Evolutionary conservation across 1,140 invertebrate genomes (phyloP), one percentile per base, ranked within the genome.

Genomic region (Heliconius himera): DNA sequence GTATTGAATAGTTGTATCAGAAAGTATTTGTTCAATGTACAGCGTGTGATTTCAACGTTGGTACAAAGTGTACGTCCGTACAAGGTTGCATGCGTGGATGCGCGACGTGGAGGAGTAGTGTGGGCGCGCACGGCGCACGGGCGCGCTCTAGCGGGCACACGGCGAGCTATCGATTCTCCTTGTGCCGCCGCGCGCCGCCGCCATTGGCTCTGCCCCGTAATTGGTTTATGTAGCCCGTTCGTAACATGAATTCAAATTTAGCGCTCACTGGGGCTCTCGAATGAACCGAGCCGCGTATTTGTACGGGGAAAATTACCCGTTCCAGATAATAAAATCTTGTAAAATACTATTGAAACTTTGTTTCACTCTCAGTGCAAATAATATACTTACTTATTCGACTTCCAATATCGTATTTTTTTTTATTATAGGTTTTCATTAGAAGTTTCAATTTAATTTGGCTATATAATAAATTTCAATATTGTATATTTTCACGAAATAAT

Each of bases 181-280:
- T 89, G 88, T 88, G 89, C 90, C 89, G 88, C 92, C 86, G 82
- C 84, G 88, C 88, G 89, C 91, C 88, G 94, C 88, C 88, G 89
- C 91, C 88, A 94, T 94, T 93, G 93, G 92, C 88, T 91, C 87
- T 84, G 86, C 84, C 89, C 86, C 85, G 89, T 94, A 94, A 94
- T 94, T 94, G 91, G 90, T 94, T 93, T 93, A 93, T 93, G 90
- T 92, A 85, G 88, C 88, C 87, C 83, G 90, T 92, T 92, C 89
- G 90, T 91, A 92, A 91, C 91, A 92, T 94, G 91, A 94, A 94
- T 94, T 94, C 93, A 94, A 94, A 94, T 94, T 93, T 94, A 91
- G 91, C 93, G 93, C 91, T 90, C 90, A 84, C 85, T 89, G 87
- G 87, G 87, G 85, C 86, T 85, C 88, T 90, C 82, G 81, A 90